These are phyloP conservation scores for Eubucco bourcierii DNA, from an alignment of 2,113 vertebrate species.

Conservation along the genomic window DNA sequence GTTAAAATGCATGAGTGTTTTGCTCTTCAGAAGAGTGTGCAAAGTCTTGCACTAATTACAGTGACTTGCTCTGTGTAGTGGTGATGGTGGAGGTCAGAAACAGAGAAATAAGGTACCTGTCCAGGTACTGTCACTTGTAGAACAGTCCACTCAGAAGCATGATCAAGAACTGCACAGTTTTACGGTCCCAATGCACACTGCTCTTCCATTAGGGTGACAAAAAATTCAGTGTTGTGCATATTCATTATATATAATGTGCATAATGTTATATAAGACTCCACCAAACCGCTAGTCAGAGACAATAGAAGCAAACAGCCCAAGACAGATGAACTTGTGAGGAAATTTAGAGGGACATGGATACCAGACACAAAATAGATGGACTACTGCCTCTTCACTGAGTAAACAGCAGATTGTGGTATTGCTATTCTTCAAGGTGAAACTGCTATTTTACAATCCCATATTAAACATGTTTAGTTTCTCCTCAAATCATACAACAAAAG, in stretches of 20 bases:
- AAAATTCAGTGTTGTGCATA: not conserved
- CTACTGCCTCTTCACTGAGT: not conserved
- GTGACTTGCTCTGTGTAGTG: not conserved
- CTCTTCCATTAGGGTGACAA: not conserved
- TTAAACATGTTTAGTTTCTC: not conserved
- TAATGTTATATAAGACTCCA: not conserved
- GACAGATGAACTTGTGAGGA: not conserved
- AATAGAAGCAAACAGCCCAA: not conserved
- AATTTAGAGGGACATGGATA: not conserved
- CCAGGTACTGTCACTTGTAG: not conserved
- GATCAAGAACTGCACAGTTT: not conserved
- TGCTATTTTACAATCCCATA: not conserved
- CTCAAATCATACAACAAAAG: not conserved
- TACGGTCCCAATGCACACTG: not conserved
- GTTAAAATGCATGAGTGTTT: not conserved
- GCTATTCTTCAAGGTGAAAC: not conserved
- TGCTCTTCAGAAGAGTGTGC: not conserved
- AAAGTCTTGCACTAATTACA: not conserved
- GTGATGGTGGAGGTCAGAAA: not conserved
- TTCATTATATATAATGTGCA: not conserved
- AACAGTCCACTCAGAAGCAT: accelerated
- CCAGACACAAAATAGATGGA: not conserved
- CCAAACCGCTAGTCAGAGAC: not conserved
- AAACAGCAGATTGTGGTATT: conserved; percentile 56
- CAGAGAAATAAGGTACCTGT: not conserved